Conservation (phyloP, 2,797 vertebrate species). For the Karalla daura region DNA sequence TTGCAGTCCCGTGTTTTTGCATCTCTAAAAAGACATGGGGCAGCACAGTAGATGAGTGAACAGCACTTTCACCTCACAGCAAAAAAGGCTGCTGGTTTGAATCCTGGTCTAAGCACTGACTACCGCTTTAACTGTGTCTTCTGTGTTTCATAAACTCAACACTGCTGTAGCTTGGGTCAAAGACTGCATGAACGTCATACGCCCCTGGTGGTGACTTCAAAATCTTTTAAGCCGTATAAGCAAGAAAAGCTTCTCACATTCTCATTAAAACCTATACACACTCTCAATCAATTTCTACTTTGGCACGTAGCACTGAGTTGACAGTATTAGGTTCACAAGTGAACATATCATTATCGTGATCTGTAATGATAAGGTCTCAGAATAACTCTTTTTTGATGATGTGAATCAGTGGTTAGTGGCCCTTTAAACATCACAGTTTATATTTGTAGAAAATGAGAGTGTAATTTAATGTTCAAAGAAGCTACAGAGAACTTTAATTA, state of each 20-base stretch:
- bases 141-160: conserved; percentile 10
- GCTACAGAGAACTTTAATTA: conserved; percentile 85
- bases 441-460: conserved; percentile 81
- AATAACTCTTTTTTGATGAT: conserved; percentile 81
- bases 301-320: conserved; percentile 58
- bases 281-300: conserved; percentile 73
- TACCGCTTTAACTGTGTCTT: background rate
- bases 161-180: conserved; percentile 10
- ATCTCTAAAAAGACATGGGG: too few relatives aligned
- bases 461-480: conserved; percentile 86
- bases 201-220: conserved; percentile 43
- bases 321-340: conserved; percentile 76
- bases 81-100: too few relatives aligned
- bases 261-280: conserved; percentile 73
- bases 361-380: conserved; percentile 81
- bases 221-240: conserved; percentile 59
- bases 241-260: conserved; percentile 58
- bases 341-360: conserved; percentile 80
- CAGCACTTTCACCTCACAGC: too few relatives aligned
- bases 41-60: too few relatives aligned
- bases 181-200: conserved; percentile 33
- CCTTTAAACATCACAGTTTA: conserved; percentile 82
- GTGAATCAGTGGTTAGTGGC: conserved; percentile 80
- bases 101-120: too few relatives aligned
- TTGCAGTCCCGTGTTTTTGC: too few relatives aligned